These are phyloP conservation scores for Camponotus vicinus DNA, from an alignment of 1,140 invertebrate species.

Conservation along the genomic window DNA sequence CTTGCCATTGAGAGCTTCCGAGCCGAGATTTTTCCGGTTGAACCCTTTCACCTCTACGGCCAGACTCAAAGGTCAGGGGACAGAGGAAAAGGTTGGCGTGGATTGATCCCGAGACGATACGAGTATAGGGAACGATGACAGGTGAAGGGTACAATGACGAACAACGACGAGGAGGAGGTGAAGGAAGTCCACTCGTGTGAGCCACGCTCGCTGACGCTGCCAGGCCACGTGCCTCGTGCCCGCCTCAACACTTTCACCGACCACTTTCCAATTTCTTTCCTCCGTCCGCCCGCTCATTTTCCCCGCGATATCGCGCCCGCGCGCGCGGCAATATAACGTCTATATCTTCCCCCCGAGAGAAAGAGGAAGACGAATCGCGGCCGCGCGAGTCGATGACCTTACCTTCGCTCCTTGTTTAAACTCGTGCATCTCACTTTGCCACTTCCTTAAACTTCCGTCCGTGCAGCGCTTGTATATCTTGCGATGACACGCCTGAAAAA, in stretches of 20 bases:
- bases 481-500: slow-evolving; percentile 37
- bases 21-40: slow-evolving; percentile 45
- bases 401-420: slow-evolving; percentile 24
- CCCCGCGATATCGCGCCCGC: background rate
- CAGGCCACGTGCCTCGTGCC: slow-evolving; percentile 74
- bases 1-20: slow-evolving; percentile 2
- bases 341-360: slow-evolving; percentile 11
- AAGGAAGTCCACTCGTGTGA: slow-evolving; percentile 64
- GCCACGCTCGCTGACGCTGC: slow-evolving; percentile 60
- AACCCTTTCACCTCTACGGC: slow-evolving; percentile 54
- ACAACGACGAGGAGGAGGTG: background rate
- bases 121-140: slow-evolving; percentile 19
- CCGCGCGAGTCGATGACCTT: slow-evolving; percentile 59
- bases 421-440: background rate
- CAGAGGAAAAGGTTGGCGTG: slow-evolving; percentile 63
- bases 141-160: slow-evolving; percentile 55
- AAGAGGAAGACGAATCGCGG: no score
- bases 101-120: background rate
- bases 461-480: background rate
- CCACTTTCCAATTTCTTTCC: slow-evolving; percentile 84
- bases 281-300: slow-evolving; percentile 22
- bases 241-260: slow-evolving; percentile 80
- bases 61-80: slow-evolving; percentile 61
- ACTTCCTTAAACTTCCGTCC: background rate
- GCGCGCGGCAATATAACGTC: background rate